Percentiles rank a stretch among this genome's conserved stretches.
Conservation (phyloP, 2,113 vertebrate genomes). For the Siniperca knerii region DNA sequence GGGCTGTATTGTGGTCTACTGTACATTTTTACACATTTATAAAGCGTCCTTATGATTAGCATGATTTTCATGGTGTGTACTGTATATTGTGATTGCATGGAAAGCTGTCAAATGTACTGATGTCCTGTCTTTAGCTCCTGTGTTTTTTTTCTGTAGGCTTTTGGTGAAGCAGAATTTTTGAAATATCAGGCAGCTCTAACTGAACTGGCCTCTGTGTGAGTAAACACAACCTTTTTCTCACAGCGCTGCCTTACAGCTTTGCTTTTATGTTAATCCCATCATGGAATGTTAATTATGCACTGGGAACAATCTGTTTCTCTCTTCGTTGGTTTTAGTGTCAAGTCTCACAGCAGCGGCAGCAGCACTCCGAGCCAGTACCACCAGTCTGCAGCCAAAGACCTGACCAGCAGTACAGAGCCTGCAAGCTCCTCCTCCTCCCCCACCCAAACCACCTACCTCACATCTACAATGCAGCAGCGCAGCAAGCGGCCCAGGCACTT, state of each 20-base stretch:
- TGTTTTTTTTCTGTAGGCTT: constrained; percentile 81
- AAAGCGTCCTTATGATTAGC: not conserved
- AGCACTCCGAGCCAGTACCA: constrained; percentile 87
- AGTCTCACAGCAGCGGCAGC: constrained; percentile 70
- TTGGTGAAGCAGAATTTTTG: constrained; percentile 90
- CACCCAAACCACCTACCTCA: constrained; percentile 95
- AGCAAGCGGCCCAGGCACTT: constrained; percentile 96
- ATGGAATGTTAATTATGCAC: constrained; percentile 61
- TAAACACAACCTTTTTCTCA: constrained; percentile 35
- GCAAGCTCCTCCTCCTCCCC: constrained; percentile 80
- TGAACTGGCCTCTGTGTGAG: constrained; percentile 92
- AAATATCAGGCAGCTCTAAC: constrained; percentile 91
- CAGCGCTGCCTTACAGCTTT: not conserved
- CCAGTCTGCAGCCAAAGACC: constrained; percentile 93
- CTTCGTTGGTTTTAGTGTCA: constrained; percentile 69
- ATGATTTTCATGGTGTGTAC: not conserved
- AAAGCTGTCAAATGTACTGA: not conserved
- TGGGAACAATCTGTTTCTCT: constrained; percentile 27
- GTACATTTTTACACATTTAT: not conserved
- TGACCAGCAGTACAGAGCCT: constrained; percentile 86
- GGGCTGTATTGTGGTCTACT: not conserved
- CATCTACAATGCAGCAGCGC: constrained; percentile 89
- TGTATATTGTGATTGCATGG: not conserved
- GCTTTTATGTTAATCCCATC: constrained; percentile 40
- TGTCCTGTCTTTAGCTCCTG: not conserved